Base-by-base conservation (phyloP, 2,797 vertebrate genomes). In the Limnodromus scolopaceus region DNA sequence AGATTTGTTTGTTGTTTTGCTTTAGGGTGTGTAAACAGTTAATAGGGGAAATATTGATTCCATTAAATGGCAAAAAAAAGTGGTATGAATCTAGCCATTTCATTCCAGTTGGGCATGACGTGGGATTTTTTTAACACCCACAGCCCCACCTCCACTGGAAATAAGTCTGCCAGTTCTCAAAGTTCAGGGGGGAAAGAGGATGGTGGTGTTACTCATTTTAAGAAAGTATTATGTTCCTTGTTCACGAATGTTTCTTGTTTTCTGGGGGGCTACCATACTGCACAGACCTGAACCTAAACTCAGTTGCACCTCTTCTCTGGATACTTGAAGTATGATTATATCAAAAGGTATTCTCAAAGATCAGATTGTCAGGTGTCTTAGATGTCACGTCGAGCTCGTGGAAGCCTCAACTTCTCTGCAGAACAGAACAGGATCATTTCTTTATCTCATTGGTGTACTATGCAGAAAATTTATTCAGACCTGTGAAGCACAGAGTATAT, bases 251-350 rank as follows among this genome's bases (percentile, higher is more conserved):
- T 36, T 72, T 8, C 0, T 39, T 66, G 13, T 70, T 88, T 91
- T 39, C 15, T 27, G 39, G 6, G 15, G 3, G 3, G 0, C 1
- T 24, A 74, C 27, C 0, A 0, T 39, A 17, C 39, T 77, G 32
- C 4, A 2, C 27, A 36, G 41, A 61, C 18, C 17, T 68, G 34
- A 81, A 60, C 34, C 23, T 84, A n/a, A 86, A 49, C 16, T 89
- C 0, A 0, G 18, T 48, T 63, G 18, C 49, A 23, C 12, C 11
- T 60, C 25, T 65, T 58, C n/a, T 65, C 10, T 0, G 1, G 39
- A 13, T 79, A 18, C 16, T 23, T 58, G 0, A 71, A 77, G 72
- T 71, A 30, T 14, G 32, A 1, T 49, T 63, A 7, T 16, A 38
- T 38, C 9, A 86, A 74, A 87, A 53, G 4, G 0, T 75, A 17